Base-by-base conservation (phyloP, 2,113 vertebrate species). In the Cavia aperea region DNA sequence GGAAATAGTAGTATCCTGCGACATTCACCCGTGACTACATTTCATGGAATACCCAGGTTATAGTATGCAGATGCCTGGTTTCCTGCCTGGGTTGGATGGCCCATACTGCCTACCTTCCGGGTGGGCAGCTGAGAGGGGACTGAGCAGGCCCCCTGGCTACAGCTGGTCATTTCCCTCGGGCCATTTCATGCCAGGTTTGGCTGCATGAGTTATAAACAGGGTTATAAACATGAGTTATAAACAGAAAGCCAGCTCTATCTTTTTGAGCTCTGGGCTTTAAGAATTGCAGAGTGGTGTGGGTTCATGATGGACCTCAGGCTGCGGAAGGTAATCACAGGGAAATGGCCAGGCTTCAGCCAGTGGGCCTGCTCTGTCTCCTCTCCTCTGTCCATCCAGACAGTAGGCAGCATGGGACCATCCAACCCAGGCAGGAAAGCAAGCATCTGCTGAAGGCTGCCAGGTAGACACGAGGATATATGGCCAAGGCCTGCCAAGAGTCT, bases 221-320 rank as follows among this genome's bases (percentile, higher is more conserved):
- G 39, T 39, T 39, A 39, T 39, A 39, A 58, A 31, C 70, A 56
- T 33, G 51, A 77, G 24, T 56, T 54, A 66, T 79, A 10, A 29
- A 24, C 75, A 46, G n/a, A 70, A 46, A 49, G 43, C 43, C 26
- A 26, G 16, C 77, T 24, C 15, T 81, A 46, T 36, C 66, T 86
- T 92, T 77, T 77, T 91, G 63, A 81, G n/a, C 60, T 39, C 84
- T 18, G 5, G 56, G 26, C 43, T 70, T 94, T 94, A 26, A 66
- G 77, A 86, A 89, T 51, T 46, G 26, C 58, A 70, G 86, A 58
- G 49, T 9, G 7, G 3, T 39, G 5, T 49, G 72, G 63, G 8
- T 39, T 14, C 5, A 0, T 33, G 24, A 33, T 36, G 63, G 70
- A 23, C 46, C 68, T 58, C 24, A n/a, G 81, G 43, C 68, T 72